A percentile compares a stretch with the other conserved stretches of the same genome.
These are phyloP conservation scores for Mellivora capensis DNA, from an alignment of 2,113 vertebrate genomes.

Conservation along the genomic window DNA sequence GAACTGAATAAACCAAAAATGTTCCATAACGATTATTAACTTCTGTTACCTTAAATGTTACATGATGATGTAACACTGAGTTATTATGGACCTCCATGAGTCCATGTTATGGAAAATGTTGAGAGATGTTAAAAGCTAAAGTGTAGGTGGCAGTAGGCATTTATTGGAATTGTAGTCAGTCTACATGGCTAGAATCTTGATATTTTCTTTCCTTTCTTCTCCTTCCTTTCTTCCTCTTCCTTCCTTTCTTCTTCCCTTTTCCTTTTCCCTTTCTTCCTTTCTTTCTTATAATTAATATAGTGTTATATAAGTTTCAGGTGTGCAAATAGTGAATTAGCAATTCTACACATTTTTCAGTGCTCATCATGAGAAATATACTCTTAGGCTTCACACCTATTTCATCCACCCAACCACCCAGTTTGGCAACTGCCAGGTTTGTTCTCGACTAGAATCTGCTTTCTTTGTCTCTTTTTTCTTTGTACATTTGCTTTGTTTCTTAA, in stretches of 20 bases:
- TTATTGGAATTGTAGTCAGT: not conserved
- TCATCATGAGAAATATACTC: not conserved
- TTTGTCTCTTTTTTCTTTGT: not conserved
- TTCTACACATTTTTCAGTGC: not conserved
- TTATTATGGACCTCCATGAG: not conserved
- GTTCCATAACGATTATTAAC: not conserved
- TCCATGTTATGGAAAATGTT: not conserved
- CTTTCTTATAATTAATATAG: not conserved
- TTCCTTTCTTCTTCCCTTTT: not conserved
- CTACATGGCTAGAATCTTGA: not conserved
- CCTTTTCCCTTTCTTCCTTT: fast-evolving
- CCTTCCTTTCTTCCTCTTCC: not conserved
- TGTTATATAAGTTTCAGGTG: not conserved
- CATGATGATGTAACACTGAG: not conserved
- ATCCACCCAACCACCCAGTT: not conserved
- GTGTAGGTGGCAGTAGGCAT: not conserved
- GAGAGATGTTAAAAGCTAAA: not conserved
- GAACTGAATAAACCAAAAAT: not conserved
- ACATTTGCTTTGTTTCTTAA: not conserved
- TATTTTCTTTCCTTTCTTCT: not conserved
- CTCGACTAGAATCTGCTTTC: not conserved
- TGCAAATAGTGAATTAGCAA: not conserved
- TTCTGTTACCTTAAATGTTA: not conserved
- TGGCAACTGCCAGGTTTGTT: not conserved
- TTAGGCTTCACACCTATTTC: not conserved